Conservation (phyloP, 53 echinoderm and acorn worm genomes). For the Holothuria leucospilota region DNA sequence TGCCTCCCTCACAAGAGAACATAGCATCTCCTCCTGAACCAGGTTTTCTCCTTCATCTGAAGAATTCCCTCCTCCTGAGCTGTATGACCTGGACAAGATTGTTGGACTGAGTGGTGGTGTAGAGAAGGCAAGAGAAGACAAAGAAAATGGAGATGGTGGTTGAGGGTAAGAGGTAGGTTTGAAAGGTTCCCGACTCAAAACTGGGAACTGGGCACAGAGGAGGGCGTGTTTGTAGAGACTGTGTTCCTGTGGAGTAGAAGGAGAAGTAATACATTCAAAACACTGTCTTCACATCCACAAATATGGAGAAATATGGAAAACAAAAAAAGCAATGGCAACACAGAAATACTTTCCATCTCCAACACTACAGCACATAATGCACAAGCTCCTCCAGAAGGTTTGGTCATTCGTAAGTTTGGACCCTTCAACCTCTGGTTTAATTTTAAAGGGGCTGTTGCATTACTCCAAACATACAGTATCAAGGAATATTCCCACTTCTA, state of each 20-base stretch:
- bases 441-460: too few relatives aligned
- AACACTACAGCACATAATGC: too few relatives aligned
- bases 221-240: conserved; percentile 88
- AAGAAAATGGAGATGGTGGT: conserved; percentile 43
- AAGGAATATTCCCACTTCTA: too few relatives aligned
- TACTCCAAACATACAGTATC: too few relatives aligned
- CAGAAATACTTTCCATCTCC: too few relatives aligned
- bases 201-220: conserved; percentile 93
- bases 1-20: conserved; percentile 79
- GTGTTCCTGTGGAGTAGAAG: conserved; percentile 68
- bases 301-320: too few relatives aligned
- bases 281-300: too few relatives aligned
- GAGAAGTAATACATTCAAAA: not conserved
- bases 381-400: too few relatives aligned
- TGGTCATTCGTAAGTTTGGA: too few relatives aligned
- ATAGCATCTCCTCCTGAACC: conserved; percentile 88
- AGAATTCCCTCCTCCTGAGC: conserved; percentile 63
- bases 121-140: conserved; percentile 39
- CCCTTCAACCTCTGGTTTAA: too few relatives aligned
- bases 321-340: too few relatives aligned
- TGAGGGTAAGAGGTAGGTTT: conserved; percentile 17
- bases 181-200: conserved; percentile 60
- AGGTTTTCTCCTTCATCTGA: conserved; percentile 68
- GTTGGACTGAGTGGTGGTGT: conserved; percentile 39
- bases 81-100: conserved; percentile 26